Evolutionary conservation across 1,140 invertebrate genomes (phyloP), one percentile per base, ranked within the genome.

Genomic region (Nebria ingens): DNA sequence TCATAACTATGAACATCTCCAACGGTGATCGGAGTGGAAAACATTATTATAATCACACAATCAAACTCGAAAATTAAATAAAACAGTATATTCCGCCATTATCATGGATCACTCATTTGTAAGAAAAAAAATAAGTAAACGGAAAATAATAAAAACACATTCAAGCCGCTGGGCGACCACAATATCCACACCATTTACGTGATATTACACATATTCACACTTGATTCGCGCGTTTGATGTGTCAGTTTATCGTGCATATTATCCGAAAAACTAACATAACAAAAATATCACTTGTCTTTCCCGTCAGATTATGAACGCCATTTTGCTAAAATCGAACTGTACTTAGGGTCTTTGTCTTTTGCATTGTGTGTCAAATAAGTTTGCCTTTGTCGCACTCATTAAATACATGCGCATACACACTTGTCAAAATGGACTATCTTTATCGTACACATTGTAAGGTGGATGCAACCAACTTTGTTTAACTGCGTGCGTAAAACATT

Each of bases 1-100:
- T 93, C 87, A 75, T 91, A 93, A 68, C 81, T 81, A 66, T 80
- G 79, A 65, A 77, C 77, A 72, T 84, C 81, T 65, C 76, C 70
- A 56, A 70, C 68, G 56, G 72, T 73, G 54, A 73, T 72, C 62
- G 76, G 71, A 63, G 74, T 74, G 57, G 75, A 73, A 69, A 78
- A 79, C 79, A 80, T 80, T 64, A 12, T 53, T 15, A 53, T 29
- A 45, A 12, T 45, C 15, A 12, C 6, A 12, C 6, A 45, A 45
- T 45, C 15, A 45, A 45, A 45, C 15, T 45, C 15, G 3, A 45
- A 45, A 45, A 9, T 45, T 45, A 45, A 45, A 11, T 11, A 11
- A 11, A 45, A 11, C 17, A 45, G 40, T 45, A 6, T 11, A 45
- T 11, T 45, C 40, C 40, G 40, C 40, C 40, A 45, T 45, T 45